A percentile compares a stretch with the other conserved stretches of the same genome.
phyloP scores from a whole-genome alignment of 1,140 invertebrate genomes.

The Nephotettix cincticeps region DNA sequence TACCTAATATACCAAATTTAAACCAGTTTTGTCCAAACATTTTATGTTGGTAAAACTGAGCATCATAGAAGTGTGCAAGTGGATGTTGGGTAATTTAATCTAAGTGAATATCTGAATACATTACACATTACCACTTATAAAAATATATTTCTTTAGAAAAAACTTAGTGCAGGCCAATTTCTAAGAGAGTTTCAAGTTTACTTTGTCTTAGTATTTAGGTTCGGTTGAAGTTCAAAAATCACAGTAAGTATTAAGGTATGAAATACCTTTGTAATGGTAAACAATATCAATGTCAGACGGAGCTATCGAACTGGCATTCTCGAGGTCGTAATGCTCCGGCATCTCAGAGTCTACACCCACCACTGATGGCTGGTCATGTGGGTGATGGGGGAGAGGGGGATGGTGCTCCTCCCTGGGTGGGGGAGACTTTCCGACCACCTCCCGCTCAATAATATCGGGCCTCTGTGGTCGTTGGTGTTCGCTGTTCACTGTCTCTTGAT shows the following conservation, averaged over 20 bases:
- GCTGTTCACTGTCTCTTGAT: conserved; percentile 65
- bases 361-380: conserved; percentile 58
- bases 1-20: too few species aligned
- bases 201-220: neutral
- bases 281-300: conserved; percentile 97
- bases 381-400: conserved; percentile 54
- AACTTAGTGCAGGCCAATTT: too few species aligned
- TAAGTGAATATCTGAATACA: neutral
- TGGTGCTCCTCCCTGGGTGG: conserved; percentile 72
- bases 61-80: neutral
- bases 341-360: conserved; percentile 75
- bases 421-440: conserved; percentile 78
- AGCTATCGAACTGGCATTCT: conserved; percentile 96
- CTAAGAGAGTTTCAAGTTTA: neutral
- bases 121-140: neutral
- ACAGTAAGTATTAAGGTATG: neutral
- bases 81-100: neutral
- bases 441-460: conserved; percentile 91
- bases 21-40: too few species aligned
- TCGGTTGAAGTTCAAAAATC: neutral
- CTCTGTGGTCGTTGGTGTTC: conserved; percentile 59
- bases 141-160: neutral
- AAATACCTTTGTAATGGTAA: conserved; percentile 86
- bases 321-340: conserved; percentile 94
- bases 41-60: too few species aligned